These are phyloP conservation scores for Lissocephala sabroskyi DNA, from an alignment of 2,888 invertebrate species.

Conservation along the genomic window DNA sequence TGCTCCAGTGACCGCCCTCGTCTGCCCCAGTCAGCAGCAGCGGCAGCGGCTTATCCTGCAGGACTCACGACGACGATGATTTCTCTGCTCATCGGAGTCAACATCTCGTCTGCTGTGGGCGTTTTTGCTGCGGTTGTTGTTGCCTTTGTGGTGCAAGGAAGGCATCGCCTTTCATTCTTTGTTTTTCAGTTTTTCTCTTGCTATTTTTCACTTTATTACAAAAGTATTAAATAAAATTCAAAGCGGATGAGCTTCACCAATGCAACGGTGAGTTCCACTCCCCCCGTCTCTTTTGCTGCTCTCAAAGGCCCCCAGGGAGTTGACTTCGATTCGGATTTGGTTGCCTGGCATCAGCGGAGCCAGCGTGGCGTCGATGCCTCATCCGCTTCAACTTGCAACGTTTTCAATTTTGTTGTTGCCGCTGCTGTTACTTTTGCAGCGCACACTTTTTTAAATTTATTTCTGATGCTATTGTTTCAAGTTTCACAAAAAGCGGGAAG, in stretches of 20 bases:
- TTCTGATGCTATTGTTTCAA: constrained; percentile 43
- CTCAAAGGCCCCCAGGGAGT: too few relatives aligned
- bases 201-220: constrained; percentile 65
- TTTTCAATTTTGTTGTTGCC: constrained; percentile 41
- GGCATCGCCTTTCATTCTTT: neutral
- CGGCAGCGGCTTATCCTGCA: too few relatives aligned
- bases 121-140: constrained; percentile 27
- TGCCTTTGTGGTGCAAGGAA: too few relatives aligned
- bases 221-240: constrained; percentile 66
- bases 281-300: too few relatives aligned
- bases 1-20: constrained; percentile 10
- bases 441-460: constrained; percentile 45
- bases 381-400: too few relatives aligned
- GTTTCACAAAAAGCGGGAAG: constrained; percentile 17
- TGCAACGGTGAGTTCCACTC: constrained; percentile 2
- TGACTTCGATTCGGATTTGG: constrained; percentile 48
- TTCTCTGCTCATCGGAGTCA: neutral
- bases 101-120: neutral
- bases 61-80: too few relatives aligned
- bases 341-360: neutral
- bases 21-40: constrained; percentile 1
- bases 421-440: constrained; percentile 22
- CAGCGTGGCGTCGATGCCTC: constrained; percentile 13
- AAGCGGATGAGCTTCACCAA: constrained; percentile 52
- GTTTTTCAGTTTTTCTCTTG: constrained; percentile 50